Evolutionary conservation across 35 echinoderm and acorn worm genomes (phyloP), one percentile per base, ranked within the genome.

Genomic region (Amphiura filiformis): DNA sequence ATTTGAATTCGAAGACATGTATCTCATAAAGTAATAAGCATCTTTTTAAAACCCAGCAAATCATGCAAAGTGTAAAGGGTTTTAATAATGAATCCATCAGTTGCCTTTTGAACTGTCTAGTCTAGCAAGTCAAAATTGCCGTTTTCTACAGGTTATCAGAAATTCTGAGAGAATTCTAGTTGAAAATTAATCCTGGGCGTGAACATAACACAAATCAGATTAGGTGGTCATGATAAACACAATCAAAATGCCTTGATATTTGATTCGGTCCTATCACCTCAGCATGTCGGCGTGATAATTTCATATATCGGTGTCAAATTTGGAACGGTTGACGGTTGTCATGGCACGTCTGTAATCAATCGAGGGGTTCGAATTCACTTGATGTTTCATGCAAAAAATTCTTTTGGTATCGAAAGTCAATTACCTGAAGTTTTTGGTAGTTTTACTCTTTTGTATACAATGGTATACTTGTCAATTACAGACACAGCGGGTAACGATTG

Each of bases 161-260:
- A n/a, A n/a, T n/a, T n/a, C n/a, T n/a, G n/a, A 47, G 41, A 17
- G 17, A 47, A 47, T 47, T 47, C 17, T 47, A 47, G 1, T 2
- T 70, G 61, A 70, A 70, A 70, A 70, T 70, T 30, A 70, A 70
- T 70, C 61, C 26, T 26, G 61, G 61, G 61, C 61, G 61, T 70
- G 61, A 70, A 70, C 61, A 70, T 70, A 70, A 11, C 61, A n/a
- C n/a, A 70, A 70, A 70, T 70, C 61, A 70, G 61, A 70, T 70
- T 70, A 70, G 61, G 61, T 70, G 7, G 61, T 70, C 7, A 70
- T 70, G 61, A 70, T 70, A 70, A 70, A 70, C 61, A 70, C 61
- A 70, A 70, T 70, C 61, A 70, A 70, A 70, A 70, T 70, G 61
- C 61, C 61, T 70, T 30, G 61, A 18, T 70, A 70, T 70, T 70